Evolutionary conservation across 2,113 vertebrate genomes (phyloP), one percentile per base, ranked within the genome.

Genomic region (Geococcyx californianus): DNA sequence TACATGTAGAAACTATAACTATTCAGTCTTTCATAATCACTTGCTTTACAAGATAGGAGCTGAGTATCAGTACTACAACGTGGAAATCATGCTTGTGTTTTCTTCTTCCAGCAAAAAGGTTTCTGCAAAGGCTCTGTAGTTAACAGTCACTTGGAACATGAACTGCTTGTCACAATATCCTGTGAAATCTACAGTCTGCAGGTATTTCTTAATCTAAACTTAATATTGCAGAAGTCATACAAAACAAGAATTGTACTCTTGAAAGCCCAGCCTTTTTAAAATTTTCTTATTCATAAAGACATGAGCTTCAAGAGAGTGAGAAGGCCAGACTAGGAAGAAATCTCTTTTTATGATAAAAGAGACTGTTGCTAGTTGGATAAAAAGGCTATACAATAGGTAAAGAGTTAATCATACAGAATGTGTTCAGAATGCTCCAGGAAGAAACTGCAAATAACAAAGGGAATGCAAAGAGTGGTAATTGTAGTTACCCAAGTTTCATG

Each of bases 161-260:
- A 75, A 47, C 25, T 64, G 20, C 28, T 17, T 33, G 54, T 97
- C 82, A 58, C 29, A 4, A 25, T 59, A 81, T 66, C 75, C 38
- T 98, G 98, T 69, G 68, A 97, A 44, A 94, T 98, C 94, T 98
- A 97, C 91, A 31, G 40, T 58, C 36, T 11, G 16, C 93, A 97
- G 98, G 98, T 98, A 98, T 78, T 93, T 95, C 91, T 95, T 64
- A 54, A 52, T 78, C 51, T 64, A 33, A 75, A 83, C 68, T 80
- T 63, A 88, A 55, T 80, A 89, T 63, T 84, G 4, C 24, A 64
- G 51, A 54, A 58, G 36, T 55, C 74, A 82, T 56, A 69, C 12
- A 76, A 69, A 67, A 73, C 44, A 80, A 63, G 12, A 56, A 60
- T 1, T 72, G 56, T 86, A 60, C 45, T 75, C 59, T 26, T 56